Evolutionary conservation across 2,113 vertebrate genomes (phyloP), one percentile per base, ranked within the genome.

Genomic region (Pristiophorus japonicus): DNA sequence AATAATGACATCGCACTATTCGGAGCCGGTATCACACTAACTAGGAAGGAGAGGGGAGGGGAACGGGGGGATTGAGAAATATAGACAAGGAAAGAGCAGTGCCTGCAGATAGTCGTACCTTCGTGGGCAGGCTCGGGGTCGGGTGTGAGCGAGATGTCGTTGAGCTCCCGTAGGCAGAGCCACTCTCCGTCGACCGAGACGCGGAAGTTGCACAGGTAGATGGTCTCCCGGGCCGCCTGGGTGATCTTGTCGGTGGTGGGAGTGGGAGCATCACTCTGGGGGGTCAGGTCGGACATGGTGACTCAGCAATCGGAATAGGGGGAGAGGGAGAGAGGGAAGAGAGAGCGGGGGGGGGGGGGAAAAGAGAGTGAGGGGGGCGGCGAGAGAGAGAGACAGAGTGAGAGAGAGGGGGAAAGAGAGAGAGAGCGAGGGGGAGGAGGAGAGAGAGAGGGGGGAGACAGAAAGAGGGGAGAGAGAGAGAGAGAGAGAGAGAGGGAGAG

Each of bases 161-260:
- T 99, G 97, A 99, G 98, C 97, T 99, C 99, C 0, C 99, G 98
- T 45, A 99, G 97, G 97, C 99, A 99, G 34, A 99, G 98, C 99
- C 99, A 99, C 96, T 99, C 99, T 97, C 99, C 99, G 24, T 99
- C 99, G 97, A 99, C 99, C 0, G 99, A 99, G 95, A 99, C 99
- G 24, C 99, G 99, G 97, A 99, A 99, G 98, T 99, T 99, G 98
- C 99, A 99, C 96, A 99, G 98, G 97, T 99, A 99, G 97, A 99
- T 99, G 97, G 99, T 99, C 98, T 99, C 99, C 97, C 99, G 98
- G 97, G 99, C 99, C 95, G 99, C 99, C 97, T 99, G 99, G 95
- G 99, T 99, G 98, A 99, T 99, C 98, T 99, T 99, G 98, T 99
- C 99, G 90, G 99, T 99, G 97, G 99, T 99, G 97, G 99, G 99